phyloP scores from a whole-genome alignment of 2,888 invertebrate species.

The Eurytoma adleriae region DNA sequence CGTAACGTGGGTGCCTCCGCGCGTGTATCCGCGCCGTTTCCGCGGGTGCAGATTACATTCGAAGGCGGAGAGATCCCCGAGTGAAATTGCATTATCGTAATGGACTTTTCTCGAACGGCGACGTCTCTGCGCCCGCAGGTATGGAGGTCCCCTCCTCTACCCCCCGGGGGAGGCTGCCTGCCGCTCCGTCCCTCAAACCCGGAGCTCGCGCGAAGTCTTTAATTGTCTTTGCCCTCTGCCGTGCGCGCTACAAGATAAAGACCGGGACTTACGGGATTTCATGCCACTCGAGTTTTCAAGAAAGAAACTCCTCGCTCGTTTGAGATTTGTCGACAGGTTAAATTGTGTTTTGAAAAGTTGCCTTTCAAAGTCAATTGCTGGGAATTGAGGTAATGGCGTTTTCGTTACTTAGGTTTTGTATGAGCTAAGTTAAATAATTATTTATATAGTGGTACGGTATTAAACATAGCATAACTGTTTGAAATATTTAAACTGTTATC shows the following conservation, averaged over 20 bases:
- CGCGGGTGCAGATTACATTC: neutral
- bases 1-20: neutral
- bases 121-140: neutral
- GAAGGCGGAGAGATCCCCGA: neutral
- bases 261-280: constrained; percentile 1
- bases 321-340: no score
- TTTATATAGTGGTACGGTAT: no score
- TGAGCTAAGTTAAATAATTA: no score
- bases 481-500: no score
- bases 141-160: neutral
- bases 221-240: constrained; percentile 2
- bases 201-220: constrained; percentile 11
- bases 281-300: neutral
- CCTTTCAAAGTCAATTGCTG: no score
- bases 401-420: no score
- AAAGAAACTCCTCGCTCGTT: neutral
- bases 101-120: constrained; percentile 46
- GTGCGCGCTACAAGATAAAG: neutral
- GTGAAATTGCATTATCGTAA: constrained; percentile 54
- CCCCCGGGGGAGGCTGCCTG: neutral
- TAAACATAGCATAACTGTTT: no score
- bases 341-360: no score
- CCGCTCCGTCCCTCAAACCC: neutral
- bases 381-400: no score
- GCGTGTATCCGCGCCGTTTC: neutral